Evolutionary conservation across 1,140 invertebrate species (phyloP).

Genomic region (Pogonomyrmex barbatus): DNA sequence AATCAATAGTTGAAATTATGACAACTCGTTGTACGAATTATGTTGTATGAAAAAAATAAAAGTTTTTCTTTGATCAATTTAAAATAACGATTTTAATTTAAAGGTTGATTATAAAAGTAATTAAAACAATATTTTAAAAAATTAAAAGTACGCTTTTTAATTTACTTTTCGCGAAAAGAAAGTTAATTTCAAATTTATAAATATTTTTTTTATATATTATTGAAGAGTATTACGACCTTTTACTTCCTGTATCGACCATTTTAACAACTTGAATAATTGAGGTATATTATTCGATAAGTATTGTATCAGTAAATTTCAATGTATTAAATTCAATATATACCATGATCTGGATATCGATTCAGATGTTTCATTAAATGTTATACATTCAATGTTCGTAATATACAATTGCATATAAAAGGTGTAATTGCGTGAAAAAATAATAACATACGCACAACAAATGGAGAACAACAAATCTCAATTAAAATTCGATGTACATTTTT

Average conservation of each 20-base stretch:
- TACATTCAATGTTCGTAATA: constrained; percentile 3
- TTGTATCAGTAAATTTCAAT: neutral
- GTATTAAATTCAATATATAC: constrained; percentile 35
- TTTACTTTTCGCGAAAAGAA: neutral
- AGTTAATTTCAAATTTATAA: neutral
- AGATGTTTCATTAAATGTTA: constrained; percentile 35
- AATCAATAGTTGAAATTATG: neutral
- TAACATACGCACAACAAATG: no score
- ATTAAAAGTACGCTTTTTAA: neutral
- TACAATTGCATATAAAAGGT: neutral
- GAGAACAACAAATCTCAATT: neutral
- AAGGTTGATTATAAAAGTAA: neutral
- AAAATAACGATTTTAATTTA: constrained; percentile 13
- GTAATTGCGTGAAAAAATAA: constrained; percentile 36
- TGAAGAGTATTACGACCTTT: neutral
- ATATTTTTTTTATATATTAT: constrained; percentile 3
- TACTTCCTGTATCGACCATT: neutral
- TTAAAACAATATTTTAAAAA: neutral
- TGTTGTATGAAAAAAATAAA: neutral
- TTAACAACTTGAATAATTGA: neutral
- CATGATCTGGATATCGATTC: constrained; percentile 8
- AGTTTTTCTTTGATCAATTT: neutral
- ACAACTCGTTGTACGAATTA: neutral
- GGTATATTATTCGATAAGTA: constrained; percentile 20
- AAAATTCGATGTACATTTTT: constrained; percentile 2